These are phyloP conservation scores for Microtus oregoni DNA, from an alignment of 2,113 vertebrate species.

Conservation along the genomic window DNA sequence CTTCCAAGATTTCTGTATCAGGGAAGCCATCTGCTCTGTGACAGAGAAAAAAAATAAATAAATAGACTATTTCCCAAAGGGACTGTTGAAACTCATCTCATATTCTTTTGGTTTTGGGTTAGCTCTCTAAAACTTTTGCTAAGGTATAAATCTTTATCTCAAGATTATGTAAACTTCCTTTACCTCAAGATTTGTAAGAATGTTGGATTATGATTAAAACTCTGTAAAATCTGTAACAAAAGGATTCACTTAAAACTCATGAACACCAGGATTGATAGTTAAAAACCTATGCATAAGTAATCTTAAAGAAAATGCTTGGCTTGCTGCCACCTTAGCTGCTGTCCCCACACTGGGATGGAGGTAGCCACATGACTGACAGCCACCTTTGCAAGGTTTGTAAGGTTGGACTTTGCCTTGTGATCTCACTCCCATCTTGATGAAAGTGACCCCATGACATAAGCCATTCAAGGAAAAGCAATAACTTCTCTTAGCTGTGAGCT, in stretches of 20 bases:
- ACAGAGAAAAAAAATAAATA: neutral
- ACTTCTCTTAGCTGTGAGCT: neutral
- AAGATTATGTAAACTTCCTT: neutral
- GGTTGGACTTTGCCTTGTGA: neutral
- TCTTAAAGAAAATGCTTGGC: neutral
- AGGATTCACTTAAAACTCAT: neutral
- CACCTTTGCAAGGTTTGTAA: neutral
- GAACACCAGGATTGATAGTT: neutral
- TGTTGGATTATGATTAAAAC: neutral
- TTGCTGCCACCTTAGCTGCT: neutral
- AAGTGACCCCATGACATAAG: neutral
- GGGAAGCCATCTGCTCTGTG: neutral
- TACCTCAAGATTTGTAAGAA: neutral
- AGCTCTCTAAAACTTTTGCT: neutral
- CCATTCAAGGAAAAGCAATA: neutral
- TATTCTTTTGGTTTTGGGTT: neutral
- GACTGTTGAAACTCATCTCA: neutral
- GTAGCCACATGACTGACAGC: neutral
- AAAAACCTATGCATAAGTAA: neutral
- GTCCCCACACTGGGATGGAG: neutral
- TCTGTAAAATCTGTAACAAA: neutral
- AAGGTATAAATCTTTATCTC: neutral
- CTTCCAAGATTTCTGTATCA: neutral
- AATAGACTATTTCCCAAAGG: neutral
- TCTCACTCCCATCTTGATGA: neutral